These are phyloP conservation scores for Erithacus rubecula DNA, from an alignment of 2,797 vertebrate species.

Conservation along the genomic window DNA sequence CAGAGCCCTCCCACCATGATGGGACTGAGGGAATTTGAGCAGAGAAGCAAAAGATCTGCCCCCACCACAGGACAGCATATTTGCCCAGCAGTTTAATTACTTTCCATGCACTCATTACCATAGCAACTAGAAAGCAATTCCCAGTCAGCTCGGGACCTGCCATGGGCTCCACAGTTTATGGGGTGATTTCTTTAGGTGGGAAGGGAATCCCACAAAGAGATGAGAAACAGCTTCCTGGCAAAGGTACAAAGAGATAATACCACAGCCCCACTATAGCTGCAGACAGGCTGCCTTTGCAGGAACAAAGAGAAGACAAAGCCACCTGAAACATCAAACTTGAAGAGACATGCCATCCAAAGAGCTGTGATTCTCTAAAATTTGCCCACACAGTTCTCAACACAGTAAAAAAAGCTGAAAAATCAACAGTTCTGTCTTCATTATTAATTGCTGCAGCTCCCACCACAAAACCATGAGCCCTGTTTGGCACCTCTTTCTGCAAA, in stretches of 20 bases:
- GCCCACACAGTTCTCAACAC: not conserved
- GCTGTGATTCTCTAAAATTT: not conserved
- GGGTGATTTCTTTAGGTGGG: not conserved
- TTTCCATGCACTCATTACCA: not conserved
- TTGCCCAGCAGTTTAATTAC: constrained; percentile 4
- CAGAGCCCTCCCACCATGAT: not conserved
- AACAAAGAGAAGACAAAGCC: not conserved
- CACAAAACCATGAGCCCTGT: not conserved
- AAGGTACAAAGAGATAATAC: not conserved
- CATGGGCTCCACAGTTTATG: not conserved
- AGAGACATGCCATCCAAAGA: not conserved
- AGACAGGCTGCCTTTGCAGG: not conserved
- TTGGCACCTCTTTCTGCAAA: not conserved
- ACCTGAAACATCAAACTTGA: not conserved
- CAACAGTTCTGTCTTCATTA: not conserved
- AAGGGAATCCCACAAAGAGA: not conserved
- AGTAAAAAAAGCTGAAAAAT: not conserved
- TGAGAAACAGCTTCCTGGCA: not conserved
- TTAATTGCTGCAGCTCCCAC: not conserved
- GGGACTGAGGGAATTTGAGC: not conserved
- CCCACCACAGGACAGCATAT: not conserved
- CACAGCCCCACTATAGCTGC: not conserved
- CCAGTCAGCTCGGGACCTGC: constrained; percentile 5
- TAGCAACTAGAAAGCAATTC: constrained; percentile 3
- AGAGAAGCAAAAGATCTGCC: not conserved